These are phyloP conservation scores for Alfaro cultratus DNA, from an alignment of 2,797 vertebrate genomes.

Conservation along the genomic window DNA sequence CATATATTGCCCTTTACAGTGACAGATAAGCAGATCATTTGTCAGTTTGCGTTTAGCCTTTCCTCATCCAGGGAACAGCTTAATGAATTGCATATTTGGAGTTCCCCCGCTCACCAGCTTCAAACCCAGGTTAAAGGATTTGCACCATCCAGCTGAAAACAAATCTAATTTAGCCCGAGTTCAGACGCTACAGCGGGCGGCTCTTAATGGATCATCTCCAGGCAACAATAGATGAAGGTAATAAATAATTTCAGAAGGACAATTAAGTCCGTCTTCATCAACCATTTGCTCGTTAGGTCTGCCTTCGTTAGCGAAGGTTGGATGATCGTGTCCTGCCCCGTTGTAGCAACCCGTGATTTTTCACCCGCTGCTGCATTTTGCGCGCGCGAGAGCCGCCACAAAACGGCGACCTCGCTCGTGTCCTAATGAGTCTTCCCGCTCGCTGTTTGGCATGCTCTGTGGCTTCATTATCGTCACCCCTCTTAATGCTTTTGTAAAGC, in stretches of 20 bases:
- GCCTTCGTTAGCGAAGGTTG: conserved; percentile 67
- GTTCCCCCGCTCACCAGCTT: conserved; percentile 10
- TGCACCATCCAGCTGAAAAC: conserved; percentile 28
- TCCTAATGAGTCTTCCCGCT: conserved; percentile 67
- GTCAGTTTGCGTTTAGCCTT: conserved; percentile 7
- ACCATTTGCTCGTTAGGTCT: conserved; percentile 69
- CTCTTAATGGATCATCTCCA: conserved; percentile 58
- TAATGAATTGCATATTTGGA: conserved; percentile 21
- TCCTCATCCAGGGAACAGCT: not conserved
- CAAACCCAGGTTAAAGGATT: conserved; percentile 24
- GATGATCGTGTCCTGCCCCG: conserved; percentile 41
- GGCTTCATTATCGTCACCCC: conserved; percentile 68
- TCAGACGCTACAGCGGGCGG: conserved; percentile 31
- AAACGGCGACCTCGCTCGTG: conserved; percentile 43
- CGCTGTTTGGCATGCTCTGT: conserved; percentile 46
- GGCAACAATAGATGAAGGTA: conserved; percentile 61
- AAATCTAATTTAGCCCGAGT: conserved; percentile 46
- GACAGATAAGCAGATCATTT: not conserved
- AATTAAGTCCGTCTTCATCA: conserved; percentile 70
- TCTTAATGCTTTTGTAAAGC: conserved; percentile 65
- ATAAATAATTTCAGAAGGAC: conserved; percentile 69
- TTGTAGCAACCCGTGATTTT: conserved; percentile 26
- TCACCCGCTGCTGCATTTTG: conserved; percentile 9
- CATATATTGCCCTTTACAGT: not conserved
- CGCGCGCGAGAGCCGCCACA: conserved; percentile 23